Evolutionary conservation across 2,888 invertebrate genomes (phyloP), one percentile per base, ranked within the genome.

Genomic region (Pammene fasciana): DNA sequence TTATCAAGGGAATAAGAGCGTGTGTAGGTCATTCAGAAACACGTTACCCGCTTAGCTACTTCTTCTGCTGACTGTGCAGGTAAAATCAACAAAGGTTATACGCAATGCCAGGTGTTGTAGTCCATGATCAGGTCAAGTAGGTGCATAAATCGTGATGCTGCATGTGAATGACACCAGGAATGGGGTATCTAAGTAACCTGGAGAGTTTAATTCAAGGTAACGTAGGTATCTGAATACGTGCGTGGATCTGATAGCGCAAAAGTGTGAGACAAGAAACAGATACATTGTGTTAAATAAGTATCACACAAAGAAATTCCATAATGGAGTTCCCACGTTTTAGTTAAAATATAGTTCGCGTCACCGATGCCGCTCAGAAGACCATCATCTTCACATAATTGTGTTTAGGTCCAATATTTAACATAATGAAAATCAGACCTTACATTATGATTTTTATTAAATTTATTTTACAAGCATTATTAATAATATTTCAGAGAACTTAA

Each of bases 271-370:
- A 59, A 26, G 62, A 66, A 59, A 70, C 34, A 59, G 59, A 59
- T 46, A 71, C 72, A 76, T 76, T 76, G 75, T 76, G 71, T 59
- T 59, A 60, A 67, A 70, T 71, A 71, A 70, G 72, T 75, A 74
- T 75, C 76, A 78, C 74, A 73, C 68, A 73, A 68, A 77, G 75
- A 74, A 76, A 74, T 54, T 73, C 71, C 65, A 65, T 61, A 74
- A 76, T 72, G 67, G 62, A 68, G 56, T 66, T 79, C 81, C 65
- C 80, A 80, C 79, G 79, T 76, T 72, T 77, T 73, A 75, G 73
- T 77, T 78, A 74, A 50, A 59, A 66, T 59, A 70, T 65, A 68
- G 68, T 57, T 10, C 68, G 46, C 55, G 11, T n/a, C 50, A 18
- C 62, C 38, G 36, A 41, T 16, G 16, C 36, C 13, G 16, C 10